Evolutionary conservation across 2,113 vertebrate species (phyloP).

Genomic region (Podilymbus podiceps): DNA sequence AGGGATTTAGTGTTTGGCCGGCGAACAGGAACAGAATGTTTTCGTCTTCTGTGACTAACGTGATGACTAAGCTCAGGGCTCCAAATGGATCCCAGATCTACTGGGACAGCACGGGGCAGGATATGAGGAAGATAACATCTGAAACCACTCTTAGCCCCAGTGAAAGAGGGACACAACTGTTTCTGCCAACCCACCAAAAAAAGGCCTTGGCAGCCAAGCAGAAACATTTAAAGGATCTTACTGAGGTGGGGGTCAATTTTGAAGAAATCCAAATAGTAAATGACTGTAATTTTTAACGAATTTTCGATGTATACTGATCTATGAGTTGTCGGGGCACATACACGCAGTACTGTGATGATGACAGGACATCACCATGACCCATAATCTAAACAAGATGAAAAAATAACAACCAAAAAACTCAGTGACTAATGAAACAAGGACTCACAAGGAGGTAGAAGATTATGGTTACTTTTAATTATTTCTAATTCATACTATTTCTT

Average conservation of each 20-base stretch:
- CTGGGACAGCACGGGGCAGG: not conserved
- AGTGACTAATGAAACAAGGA: not conserved
- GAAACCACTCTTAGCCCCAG: not conserved
- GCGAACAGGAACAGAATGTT: conserved; percentile 69
- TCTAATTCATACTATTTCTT: not conserved
- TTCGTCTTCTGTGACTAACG: conserved; percentile 30
- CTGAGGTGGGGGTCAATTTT: not conserved
- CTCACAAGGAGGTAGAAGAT: not conserved
- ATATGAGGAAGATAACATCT: not conserved
- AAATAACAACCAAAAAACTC: not conserved
- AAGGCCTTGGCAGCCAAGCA: not conserved
- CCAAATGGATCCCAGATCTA: conserved; percentile 44
- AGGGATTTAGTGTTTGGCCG: conserved; percentile 52
- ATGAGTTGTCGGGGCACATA: not conserved
- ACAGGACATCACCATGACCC: not conserved
- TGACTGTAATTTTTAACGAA: not conserved
- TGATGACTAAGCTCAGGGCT: conserved; percentile 37
- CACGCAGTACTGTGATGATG: not conserved
- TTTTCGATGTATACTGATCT: not conserved
- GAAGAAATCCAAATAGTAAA: not conserved
- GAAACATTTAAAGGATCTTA: not conserved
- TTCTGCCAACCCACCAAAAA: not conserved
- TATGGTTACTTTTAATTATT: not conserved
- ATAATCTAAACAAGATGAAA: not conserved
- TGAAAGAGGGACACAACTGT: not conserved